Percentiles rank a stretch among this genome's conserved stretches.
Conservation (phyloP, 2,113 vertebrate species). For the Myocastor coypus region DNA sequence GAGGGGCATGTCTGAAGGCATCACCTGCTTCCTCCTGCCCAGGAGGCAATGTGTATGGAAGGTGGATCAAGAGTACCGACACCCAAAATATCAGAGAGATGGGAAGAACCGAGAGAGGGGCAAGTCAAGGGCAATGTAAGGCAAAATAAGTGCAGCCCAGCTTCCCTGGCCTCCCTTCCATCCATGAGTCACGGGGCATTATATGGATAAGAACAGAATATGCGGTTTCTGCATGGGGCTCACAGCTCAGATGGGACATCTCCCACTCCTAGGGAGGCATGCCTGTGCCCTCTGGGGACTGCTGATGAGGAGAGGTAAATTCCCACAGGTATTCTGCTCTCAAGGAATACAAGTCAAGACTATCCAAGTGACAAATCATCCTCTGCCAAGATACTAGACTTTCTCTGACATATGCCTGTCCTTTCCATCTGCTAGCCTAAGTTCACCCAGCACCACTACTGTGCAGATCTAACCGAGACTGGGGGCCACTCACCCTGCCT, state of each 20-base stretch:
- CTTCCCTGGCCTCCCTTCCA: not conserved
- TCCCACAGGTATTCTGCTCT: not conserved
- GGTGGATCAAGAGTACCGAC: not conserved
- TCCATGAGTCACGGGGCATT: not conserved
- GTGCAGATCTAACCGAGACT: not conserved
- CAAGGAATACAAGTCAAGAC: not conserved
- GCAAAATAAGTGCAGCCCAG: not conserved
- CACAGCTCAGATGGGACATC: accelerated
- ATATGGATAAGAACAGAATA: no score
- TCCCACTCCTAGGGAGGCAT: not conserved
- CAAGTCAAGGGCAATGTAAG: not conserved
- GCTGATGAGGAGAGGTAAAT: not conserved
- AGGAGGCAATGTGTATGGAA: not conserved
- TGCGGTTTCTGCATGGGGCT: not conserved
- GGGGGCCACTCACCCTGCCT: accelerated
- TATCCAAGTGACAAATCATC: not conserved
- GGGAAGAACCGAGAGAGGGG: not conserved
- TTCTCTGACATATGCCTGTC: not conserved
- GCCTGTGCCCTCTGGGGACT: not conserved
- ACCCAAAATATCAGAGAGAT: not conserved
- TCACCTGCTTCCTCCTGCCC: not conserved
- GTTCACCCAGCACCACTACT: not conserved
- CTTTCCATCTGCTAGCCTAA: not conserved
- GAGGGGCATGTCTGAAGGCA: no score
- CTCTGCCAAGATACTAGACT: not conserved